These are phyloP conservation scores for Aquatica leii DNA, from an alignment of 2,888 invertebrate species.

Conservation along the genomic window DNA sequence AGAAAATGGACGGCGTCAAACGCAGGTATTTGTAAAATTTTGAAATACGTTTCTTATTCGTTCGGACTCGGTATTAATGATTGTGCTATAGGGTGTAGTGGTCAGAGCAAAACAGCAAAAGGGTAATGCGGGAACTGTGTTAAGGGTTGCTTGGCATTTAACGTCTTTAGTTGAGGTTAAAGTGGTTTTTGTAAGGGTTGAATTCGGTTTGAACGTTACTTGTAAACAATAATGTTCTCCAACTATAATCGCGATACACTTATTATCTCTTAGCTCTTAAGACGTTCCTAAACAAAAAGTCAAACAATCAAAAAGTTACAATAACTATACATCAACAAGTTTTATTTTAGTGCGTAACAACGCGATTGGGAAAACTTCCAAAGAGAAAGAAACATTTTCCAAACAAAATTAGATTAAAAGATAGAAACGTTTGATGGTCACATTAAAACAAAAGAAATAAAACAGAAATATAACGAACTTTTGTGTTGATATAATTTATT, in stretches of 20 bases:
- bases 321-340: conserved; percentile 1
- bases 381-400: neutral
- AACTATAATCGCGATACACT: conserved; percentile 3
- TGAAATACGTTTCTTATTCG: no score
- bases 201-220: conserved; percentile 34
- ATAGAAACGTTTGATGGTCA: conserved; percentile 12
- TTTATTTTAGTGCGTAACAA: conserved; percentile 8
- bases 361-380: conserved; percentile 7
- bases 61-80: conserved; percentile 40
- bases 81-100: conserved; percentile 32
- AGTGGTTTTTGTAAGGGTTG: conserved; percentile 41
- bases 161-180: conserved; percentile 41
- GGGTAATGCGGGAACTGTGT: conserved; percentile 48
- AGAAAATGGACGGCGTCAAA: no score
- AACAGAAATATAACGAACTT: conserved; percentile 5
- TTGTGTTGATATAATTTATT: neutral
- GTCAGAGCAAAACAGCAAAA: conserved; percentile 42
- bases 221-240: conserved; percentile 24
- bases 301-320: conserved; percentile 12
- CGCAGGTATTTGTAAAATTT: no score
- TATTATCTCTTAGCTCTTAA: conserved; percentile 3
- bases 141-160: conserved; percentile 47
- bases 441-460: conserved; percentile 7
- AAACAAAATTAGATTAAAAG: conserved; percentile 10
- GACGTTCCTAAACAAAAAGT: neutral